A percentile compares a stretch with the other conserved stretches of the same genome.
These are phyloP conservation scores for Drosophila chauvacae DNA, from an alignment of 1,140 invertebrate genomes.

Conservation along the genomic window DNA sequence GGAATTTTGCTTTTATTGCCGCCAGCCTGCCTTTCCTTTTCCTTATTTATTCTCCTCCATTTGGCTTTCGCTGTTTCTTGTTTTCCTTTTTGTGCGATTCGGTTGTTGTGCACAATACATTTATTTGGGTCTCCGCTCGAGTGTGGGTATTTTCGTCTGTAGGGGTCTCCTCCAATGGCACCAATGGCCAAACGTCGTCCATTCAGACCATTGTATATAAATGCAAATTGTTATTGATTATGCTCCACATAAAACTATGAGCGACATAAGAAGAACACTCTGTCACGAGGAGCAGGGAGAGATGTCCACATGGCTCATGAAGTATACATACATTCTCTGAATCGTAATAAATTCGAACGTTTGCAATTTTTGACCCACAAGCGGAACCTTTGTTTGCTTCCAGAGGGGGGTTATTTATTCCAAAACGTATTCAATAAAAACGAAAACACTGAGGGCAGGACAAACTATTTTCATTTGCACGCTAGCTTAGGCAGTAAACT, in stretches of 20 bases:
- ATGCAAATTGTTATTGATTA: constrained; percentile 83
- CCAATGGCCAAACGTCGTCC: constrained; percentile 25
- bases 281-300: constrained; percentile 21
- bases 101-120: constrained; percentile 23
- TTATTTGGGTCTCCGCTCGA: constrained; percentile 23
- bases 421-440: constrained; percentile 38
- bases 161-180: constrained; percentile 18
- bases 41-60: constrained; percentile 30
- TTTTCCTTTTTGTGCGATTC: constrained; percentile 25
- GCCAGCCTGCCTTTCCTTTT: constrained; percentile 7
- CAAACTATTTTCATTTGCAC: constrained; percentile 61
- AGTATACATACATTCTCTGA: constrained; percentile 5
- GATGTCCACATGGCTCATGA: constrained; percentile 4
- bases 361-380: constrained; percentile 50
- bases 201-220: constrained; percentile 58
- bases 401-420: constrained; percentile 8
- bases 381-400: constrained; percentile 7
- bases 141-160: constrained; percentile 30
- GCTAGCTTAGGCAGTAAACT: constrained; percentile 33
- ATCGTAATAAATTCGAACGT: constrained; percentile 48
- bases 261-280: constrained; percentile 38
- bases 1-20: constrained; percentile 17
- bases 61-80: constrained; percentile 45
- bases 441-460: constrained; percentile 1
- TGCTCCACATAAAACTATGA: constrained; percentile 66